A percentile compares a stretch with the other conserved stretches of the same genome.
phyloP scores from a whole-genome alignment of 1,140 invertebrate genomes.

The Caenorhabditis briggsae region DNA sequence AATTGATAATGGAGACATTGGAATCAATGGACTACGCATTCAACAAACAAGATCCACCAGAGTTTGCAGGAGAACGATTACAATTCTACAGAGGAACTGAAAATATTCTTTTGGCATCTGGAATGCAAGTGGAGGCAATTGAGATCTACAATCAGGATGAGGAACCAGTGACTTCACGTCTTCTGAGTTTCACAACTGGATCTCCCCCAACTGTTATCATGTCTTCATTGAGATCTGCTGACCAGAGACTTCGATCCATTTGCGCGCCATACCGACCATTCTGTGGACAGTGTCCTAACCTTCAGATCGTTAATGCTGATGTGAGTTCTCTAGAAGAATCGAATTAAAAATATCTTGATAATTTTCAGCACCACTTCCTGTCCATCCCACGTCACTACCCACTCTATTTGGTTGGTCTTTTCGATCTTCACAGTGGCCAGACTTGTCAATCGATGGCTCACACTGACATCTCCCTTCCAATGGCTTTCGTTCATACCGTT shows the following conservation, averaged over 20 bases:
- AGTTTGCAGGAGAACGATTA: constrained; percentile 57
- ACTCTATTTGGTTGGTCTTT: constrained; percentile 72
- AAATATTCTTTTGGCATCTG: constrained; percentile 51
- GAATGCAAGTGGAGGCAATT: constrained; percentile 62
- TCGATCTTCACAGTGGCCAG: constrained; percentile 73
- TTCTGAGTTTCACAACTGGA: constrained; percentile 59
- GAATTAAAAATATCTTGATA: neutral
- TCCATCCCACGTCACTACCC: constrained; percentile 73
- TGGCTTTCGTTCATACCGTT: constrained; percentile 74
- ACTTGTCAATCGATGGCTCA: constrained; percentile 68
- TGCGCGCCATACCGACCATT: constrained; percentile 72
- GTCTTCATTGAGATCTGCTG: constrained; percentile 59
- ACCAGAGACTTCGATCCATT: constrained; percentile 69
- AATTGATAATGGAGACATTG: constrained; percentile 64
- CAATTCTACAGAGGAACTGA: constrained; percentile 58
- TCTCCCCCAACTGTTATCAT: constrained; percentile 60
- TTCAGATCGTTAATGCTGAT: constrained; percentile 60
- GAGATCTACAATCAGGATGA: constrained; percentile 42
- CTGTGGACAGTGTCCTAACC: constrained; percentile 70
- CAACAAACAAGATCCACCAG: constrained; percentile 64
- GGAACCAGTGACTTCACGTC: constrained; percentile 50
- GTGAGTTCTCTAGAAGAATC: constrained; percentile 5
- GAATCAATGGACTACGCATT: constrained; percentile 63
- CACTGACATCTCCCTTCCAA: constrained; percentile 70
- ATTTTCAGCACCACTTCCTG: constrained; percentile 68